A percentile compares a stretch with the other conserved stretches of the same genome.
phyloP scores from a whole-genome alignment of 2,113 vertebrate species.

The Sakesphorus luctuosus region DNA sequence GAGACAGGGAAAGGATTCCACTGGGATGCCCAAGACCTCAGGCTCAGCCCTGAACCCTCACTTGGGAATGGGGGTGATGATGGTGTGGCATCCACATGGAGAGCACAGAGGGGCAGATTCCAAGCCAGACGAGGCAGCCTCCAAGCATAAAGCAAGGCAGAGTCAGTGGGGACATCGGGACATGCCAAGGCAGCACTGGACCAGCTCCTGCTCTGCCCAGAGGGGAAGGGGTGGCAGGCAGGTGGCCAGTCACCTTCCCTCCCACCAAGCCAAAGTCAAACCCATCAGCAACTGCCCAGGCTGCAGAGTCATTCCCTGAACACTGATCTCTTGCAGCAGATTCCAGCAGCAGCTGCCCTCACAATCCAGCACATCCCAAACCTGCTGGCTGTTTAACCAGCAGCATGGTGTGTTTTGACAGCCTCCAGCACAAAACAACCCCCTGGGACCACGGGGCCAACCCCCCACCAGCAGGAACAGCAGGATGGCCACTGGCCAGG shows the following conservation, averaged over 20 bases:
- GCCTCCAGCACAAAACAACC: neutral
- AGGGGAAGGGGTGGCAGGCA: rapidly evolving
- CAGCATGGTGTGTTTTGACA: conserved; percentile 54
- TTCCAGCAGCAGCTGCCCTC: neutral
- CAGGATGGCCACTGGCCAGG: neutral
- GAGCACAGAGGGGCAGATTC: neutral
- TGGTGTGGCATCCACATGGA: rapidly evolving
- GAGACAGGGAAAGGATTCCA: neutral
- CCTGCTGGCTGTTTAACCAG: conserved; percentile 21
- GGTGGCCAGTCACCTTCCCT: neutral
- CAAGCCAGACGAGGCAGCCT: neutral
- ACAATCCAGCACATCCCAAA: neutral
- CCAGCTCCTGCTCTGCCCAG: neutral
- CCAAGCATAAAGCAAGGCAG: neutral
- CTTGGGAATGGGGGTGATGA: rapidly evolving
- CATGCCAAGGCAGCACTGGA: neutral
- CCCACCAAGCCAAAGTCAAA: neutral
- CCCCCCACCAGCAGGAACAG: neutral
- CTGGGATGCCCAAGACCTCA: neutral
- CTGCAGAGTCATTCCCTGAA: neutral
- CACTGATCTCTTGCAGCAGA: neutral
- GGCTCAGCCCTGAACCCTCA: neutral
- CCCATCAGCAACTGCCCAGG: neutral
- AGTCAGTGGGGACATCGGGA: neutral
- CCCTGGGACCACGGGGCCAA: neutral